These are phyloP conservation scores for Gymnoscelis rufifasciata DNA, from an alignment of 2,888 invertebrate species.

Conservation along the genomic window DNA sequence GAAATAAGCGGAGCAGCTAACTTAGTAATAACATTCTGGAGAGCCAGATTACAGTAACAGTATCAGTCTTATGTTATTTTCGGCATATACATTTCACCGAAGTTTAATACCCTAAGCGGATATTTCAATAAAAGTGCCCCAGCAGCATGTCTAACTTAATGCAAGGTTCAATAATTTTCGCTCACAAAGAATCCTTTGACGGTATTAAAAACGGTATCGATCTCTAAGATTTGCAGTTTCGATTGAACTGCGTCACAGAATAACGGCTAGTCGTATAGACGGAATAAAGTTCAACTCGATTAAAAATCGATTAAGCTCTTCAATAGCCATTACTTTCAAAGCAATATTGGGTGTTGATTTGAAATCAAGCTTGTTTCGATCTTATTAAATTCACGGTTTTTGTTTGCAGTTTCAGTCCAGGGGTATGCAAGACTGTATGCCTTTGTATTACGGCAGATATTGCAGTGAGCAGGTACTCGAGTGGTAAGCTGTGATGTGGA, in stretches of 20 bases:
- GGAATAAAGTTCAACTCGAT: neutral
- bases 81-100: no score
- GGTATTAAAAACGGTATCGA: constrained; percentile 28
- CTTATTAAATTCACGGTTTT: no score
- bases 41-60: no score
- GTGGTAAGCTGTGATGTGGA: constrained; percentile 12
- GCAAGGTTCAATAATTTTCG: constrained; percentile 3
- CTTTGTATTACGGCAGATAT: neutral
- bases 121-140: neutral
- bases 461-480: neutral
- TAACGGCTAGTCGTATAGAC: neutral
- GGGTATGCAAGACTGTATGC: neutral
- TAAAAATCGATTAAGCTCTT: no score
- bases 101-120: neutral
- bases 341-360: no score
- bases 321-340: no score
- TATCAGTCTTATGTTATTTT: no score
- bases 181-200: constrained; percentile 17
- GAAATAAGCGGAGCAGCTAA: no score
- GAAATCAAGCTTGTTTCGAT: no score
- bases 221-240: constrained; percentile 26
- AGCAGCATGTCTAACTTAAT: constrained; percentile 4
- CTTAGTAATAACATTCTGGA: no score
- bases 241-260: constrained; percentile 13
- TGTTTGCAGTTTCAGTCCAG: neutral